phyloP scores from a whole-genome alignment of 2,888 invertebrate species.

The Mesopsocus fuscifrons region DNA sequence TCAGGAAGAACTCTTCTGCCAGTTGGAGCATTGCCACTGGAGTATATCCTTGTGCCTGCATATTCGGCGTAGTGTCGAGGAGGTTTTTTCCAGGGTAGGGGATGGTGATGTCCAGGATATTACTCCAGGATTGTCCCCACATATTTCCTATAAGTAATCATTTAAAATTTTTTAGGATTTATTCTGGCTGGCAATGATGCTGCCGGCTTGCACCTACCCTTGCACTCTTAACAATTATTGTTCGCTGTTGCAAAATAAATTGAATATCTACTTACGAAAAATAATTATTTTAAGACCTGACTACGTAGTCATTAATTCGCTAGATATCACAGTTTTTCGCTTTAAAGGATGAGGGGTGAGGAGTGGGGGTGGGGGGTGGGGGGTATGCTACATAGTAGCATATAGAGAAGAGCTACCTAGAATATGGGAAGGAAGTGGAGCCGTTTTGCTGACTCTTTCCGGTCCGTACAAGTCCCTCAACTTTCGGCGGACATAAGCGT shows the following conservation, averaged over 20 bases:
- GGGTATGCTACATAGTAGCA: too few species aligned
- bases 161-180: not conserved
- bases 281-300: too few species aligned
- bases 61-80: conserved; percentile 66
- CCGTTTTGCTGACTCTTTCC: conserved; percentile 56
- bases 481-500: conserved; percentile 73
- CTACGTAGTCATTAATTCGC: too few species aligned
- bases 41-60: conserved; percentile 70
- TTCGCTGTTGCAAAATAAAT: too few species aligned
- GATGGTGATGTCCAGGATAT: conserved; percentile 57
- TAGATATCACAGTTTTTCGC: too few species aligned
- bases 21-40: conserved; percentile 66
- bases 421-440: conserved; percentile 68
- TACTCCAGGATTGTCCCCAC: conserved; percentile 78
- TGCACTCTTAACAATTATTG: too few species aligned
- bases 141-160: conserved; percentile 50
- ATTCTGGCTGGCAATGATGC: too few species aligned
- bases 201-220: too few species aligned
- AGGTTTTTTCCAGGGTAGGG: conserved; percentile 72
- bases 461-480: conserved; percentile 69
- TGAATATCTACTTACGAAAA: too few species aligned
- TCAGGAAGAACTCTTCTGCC: conserved; percentile 81
- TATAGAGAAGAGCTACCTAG: too few species aligned
- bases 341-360: too few species aligned
- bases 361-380: too few species aligned